Evolutionary conservation across 2,888 invertebrate genomes (phyloP), one percentile per base, ranked within the genome.

Genomic region (Tubulanus polymorphus): DNA sequence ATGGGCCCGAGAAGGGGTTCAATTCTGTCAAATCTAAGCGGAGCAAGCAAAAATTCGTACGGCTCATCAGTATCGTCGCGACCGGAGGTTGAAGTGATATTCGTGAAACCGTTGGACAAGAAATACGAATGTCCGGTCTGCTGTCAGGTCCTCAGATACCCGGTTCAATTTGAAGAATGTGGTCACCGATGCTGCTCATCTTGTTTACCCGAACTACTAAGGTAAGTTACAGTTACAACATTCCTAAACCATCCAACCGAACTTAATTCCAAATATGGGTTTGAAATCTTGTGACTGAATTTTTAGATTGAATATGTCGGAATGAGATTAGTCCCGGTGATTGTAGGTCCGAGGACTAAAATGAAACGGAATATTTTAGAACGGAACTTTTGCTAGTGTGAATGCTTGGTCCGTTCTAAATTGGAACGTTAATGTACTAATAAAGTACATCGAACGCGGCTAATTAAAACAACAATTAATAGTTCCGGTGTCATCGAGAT

Each of bases 101-200:
- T 69, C 47, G 53, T 63, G 28, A 57, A 62, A 2, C 63, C 63
- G 1, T 58, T 73, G 12, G 64, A 70, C 25, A 68, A 67, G 60
- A 64, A 66, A 28, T 70, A 69, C 51, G 67, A 70, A 54, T 74
- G 74, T 57, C 67, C 66, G 5, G 67, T 72, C 2, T 74, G 74
- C 50, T 55, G 61, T 25, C 61, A 64, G 46, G 67, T 71, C 27
- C 63, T 74, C 5, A 56, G 68, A 28, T 69, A 69, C 56, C 74
- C 74, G 1, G 67, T 75, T 20, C 67, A 67, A 63, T 74, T 74
- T 51, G 70, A 73, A 48, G 64, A 68, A 37, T 74, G 74, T 53
- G 69, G 70, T 3, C 74, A 74, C 59, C 57, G 69, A 48, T 71
- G 72, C 52, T 74, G 74, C 51, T 71, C 73, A 3, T 59, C 61